Base-by-base conservation (phyloP, 2,888 invertebrate genomes). In the Megastigmus dorsalis region DNA sequence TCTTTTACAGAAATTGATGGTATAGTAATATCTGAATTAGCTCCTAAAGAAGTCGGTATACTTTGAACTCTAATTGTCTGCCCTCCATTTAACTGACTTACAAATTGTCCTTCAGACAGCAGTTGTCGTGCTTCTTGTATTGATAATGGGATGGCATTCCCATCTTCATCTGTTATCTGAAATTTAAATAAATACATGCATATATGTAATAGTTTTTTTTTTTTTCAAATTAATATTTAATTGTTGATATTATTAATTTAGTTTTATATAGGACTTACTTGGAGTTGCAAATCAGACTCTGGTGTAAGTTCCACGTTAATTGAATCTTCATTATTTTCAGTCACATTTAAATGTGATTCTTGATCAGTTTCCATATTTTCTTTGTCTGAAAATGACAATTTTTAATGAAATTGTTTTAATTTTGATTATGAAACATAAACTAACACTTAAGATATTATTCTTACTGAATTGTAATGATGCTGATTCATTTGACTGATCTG, bases 91-190 rank as follows among this genome's bases (percentile, higher is more conserved):
- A 85, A 73, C 52, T 87, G 87, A 76, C 82, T 85, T 6, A 88
- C 81, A 50, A 87, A 83, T 77, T 89, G 87, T 52, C 89, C 89
- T 79, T 92, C 91, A 0, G 90, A 87, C 0, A 92, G 90, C 2
- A 94, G 90, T 67, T 91, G 90, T 55, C 92, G 91, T 26, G 93
- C 93, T 82, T 93, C 93, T 78, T 92, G 91, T 85, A 93, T 91
- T 0, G 93, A 92, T 82, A 94, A 90, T 80, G 92, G 92, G 63
- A 92, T 88, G 1, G 92, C 92, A 86, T 93, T 93, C 28, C 93
- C 93, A 67, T 92, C 90, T 82, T 92, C 92, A 84, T 93, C 93
- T 0, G 92, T 91, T 74, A 93, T 91, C 90, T 93, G 83, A 80
- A 50, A 50, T 38, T 36, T 43, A 30, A 9, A 50, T 55, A 23